Evolutionary conservation across 2,888 invertebrate genomes (phyloP).

Genomic region (Antitype chi): DNA sequence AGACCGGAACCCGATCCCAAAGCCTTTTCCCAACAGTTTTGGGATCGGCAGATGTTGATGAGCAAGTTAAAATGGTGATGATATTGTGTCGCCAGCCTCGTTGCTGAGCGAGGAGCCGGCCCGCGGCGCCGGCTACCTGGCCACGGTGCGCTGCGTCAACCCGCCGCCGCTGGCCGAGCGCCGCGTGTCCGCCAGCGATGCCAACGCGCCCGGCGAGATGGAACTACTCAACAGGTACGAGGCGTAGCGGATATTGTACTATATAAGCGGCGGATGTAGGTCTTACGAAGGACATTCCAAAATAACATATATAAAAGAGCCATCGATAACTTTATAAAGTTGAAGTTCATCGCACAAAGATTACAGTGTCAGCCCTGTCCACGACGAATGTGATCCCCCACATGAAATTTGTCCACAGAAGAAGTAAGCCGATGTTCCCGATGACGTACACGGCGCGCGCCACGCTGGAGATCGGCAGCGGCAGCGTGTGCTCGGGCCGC

Average conservation of each 20-base stretch:
- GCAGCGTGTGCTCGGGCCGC: slow-evolving; percentile 88
- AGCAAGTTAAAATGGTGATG: background rate
- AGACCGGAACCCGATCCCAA: background rate
- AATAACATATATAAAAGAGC: background rate
- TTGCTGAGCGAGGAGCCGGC: slow-evolving; percentile 85
- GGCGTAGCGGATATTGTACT: background rate
- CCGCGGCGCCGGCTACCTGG: slow-evolving; percentile 84
- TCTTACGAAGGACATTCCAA: background rate
- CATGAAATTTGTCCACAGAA: slow-evolving; percentile 78
- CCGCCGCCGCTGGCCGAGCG: slow-evolving; percentile 88
- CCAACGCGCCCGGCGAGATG: slow-evolving; percentile 80
- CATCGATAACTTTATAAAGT: background rate
- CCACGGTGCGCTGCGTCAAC: slow-evolving; percentile 89
- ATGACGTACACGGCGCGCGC: slow-evolving; percentile 90
- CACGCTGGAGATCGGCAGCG: slow-evolving; percentile 89
- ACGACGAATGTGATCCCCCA: slow-evolving; percentile 31
- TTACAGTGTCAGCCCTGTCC: background rate
- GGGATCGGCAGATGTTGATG: background rate
- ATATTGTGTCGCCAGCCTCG: slow-evolving; percentile 76
- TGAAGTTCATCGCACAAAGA: background rate
- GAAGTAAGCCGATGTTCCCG: slow-evolving; percentile 87
- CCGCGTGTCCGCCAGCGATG: slow-evolving; percentile 87
- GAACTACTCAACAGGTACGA: slow-evolving; percentile 77
- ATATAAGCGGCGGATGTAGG: background rate
- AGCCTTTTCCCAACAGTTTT: too few relatives aligned